Conservation (phyloP, 2,797 vertebrate species). For the Falco berigora region DNA sequence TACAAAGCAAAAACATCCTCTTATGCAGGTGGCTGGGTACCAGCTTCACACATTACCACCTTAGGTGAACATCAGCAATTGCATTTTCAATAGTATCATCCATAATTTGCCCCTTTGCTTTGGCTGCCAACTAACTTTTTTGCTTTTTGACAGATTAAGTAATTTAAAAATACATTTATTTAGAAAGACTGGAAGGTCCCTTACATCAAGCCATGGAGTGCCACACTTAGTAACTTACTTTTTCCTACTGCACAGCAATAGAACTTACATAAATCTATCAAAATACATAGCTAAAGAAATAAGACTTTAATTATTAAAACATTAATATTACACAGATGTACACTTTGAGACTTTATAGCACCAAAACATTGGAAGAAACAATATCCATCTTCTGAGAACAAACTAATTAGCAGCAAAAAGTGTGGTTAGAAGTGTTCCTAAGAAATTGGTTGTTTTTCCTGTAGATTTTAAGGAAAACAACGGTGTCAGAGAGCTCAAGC, state of each 20-base stretch:
- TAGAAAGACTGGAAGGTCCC: background rate
- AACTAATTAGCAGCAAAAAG: conserved; percentile 43
- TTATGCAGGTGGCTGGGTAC: too few relatives aligned
- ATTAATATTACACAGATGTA: background rate
- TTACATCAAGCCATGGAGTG: background rate
- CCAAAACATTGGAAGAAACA: background rate
- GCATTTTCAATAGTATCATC: background rate
- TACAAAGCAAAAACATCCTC: background rate
- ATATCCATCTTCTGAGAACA: background rate
- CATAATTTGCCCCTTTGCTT: background rate
- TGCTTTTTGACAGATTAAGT: background rate
- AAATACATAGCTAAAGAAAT: background rate
- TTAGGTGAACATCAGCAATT: accelerated
- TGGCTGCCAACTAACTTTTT: background rate
- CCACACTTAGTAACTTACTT: background rate
- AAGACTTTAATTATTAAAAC: background rate
- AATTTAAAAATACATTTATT: background rate
- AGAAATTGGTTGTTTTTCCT: background rate
- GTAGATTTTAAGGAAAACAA: conserved; percentile 20
- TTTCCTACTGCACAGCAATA: background rate
- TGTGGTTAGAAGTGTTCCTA: background rate
- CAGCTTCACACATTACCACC: accelerated
- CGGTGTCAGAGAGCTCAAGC: background rate
- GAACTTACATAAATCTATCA: background rate
- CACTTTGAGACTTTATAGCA: background rate